A percentile compares a stretch with the other conserved stretches of the same genome.
phyloP scores from a whole-genome alignment of 1,140 invertebrate species.

The Trypoxylus dichotomus region DNA sequence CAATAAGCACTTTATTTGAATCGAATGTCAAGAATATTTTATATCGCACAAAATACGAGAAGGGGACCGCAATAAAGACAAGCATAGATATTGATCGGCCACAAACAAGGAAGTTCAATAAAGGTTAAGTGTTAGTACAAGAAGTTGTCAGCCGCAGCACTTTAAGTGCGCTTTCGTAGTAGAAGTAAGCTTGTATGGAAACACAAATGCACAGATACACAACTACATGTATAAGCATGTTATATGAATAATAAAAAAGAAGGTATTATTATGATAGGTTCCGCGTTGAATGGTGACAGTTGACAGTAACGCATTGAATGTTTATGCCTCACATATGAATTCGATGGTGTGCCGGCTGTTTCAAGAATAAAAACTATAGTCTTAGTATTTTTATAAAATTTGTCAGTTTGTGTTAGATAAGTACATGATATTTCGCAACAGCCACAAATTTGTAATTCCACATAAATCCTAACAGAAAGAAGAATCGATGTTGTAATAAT shows the following conservation, averaged over 20 bases:
- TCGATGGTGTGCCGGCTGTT: no score
- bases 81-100: neutral
- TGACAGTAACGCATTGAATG: no score
- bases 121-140: slow-evolving; percentile 24
- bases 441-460: no score
- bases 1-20: neutral
- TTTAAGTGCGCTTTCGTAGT: neutral
- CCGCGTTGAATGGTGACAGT: no score
- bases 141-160: slow-evolving; percentile 15
- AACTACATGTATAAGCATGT: neutral
- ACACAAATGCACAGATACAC: neutral
- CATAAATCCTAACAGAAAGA: no score
- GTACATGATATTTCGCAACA: no score
- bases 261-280: neutral
- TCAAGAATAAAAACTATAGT: no score
- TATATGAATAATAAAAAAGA: neutral
- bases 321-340: no score
- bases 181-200: neutral
- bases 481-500: no score
- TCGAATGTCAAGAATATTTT: slow-evolving; percentile 8
- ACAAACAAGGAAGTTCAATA: slow-evolving; percentile 24
- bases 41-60: neutral
- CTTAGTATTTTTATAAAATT: no score
- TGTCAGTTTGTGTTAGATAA: no score
- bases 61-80: slow-evolving; percentile 7